Base-by-base conservation (phyloP, 2,113 vertebrate genomes). In the Serinus canaria region DNA sequence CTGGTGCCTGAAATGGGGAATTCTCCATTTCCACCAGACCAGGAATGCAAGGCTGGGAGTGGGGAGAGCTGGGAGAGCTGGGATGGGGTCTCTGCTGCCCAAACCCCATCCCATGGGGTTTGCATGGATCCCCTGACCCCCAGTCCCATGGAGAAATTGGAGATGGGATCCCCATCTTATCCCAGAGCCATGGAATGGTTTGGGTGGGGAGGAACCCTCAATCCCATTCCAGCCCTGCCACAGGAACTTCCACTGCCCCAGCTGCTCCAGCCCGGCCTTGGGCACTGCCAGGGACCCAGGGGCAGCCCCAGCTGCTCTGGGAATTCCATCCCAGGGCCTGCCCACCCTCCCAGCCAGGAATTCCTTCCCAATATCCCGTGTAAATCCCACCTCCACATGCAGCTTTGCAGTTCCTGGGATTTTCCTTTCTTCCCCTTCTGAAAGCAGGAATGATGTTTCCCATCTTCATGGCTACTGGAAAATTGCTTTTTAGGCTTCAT, bases 101-200 rank as follows among this genome's bases (percentile, higher is more conserved):
- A 20, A 17, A 28, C 33, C 33, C 15, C 9, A 0, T 20, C 1
- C 0, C 37, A 37, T 13, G 43, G 1, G 3, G 2, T 1, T 25
- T 44, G 31, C 3, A 3, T 1, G 15, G 37, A 39, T 2, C 4
- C 1, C 72, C 76, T 9, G 3, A 12, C 3, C 49, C 39, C 27
- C 60, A 47, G 2, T 20, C 47, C 46, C 37, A 8, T 5, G 56
- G n/a, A 3, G 39, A 56, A 74, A 22, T 0, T 11, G 60, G 37
- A 58, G 56, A 6, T 13, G 79, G 55, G 37, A 21, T 49, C 15
- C 30, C 50, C 60, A 9, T 10, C 4, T 39, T 15, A 19, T 12
- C 58, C 2, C 6, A 21, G 37, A 52, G 13, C 27, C 59, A 2
- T 7, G 50, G 70, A 24, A 56, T n/a, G 50, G 56, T 35, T 44